Evolutionary conservation across 23 tunicate genomes (phyloP).

Genomic region (Botrylloides violaceus): DNA sequence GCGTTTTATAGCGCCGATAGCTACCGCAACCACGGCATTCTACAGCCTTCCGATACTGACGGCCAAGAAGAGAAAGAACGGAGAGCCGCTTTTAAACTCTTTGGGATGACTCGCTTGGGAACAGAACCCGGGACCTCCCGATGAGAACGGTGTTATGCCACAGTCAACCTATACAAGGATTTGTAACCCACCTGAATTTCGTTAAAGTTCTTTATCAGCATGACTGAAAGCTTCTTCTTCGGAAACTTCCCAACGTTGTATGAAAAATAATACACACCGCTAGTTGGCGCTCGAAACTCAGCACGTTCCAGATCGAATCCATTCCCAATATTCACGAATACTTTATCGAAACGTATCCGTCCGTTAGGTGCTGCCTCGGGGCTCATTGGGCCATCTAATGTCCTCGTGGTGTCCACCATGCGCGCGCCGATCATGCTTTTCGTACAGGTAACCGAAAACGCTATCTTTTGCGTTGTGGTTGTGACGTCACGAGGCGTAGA

Average conservation of each 20-base stretch:
- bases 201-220: conserved; percentile 67
- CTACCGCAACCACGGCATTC: no score
- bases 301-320: conserved; percentile 17
- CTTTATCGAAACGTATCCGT: conserved; percentile 35
- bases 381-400: conserved; percentile 5
- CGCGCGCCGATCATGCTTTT: conserved; percentile 48
- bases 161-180: no score
- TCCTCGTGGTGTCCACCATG: neutral
- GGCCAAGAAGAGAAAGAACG: no score
- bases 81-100: no score
- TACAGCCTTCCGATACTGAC: no score
- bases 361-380: conserved; percentile 28
- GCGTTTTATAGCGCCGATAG: no score
- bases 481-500: neutral
- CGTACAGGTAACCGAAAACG: conserved; percentile 69
- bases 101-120: no score
- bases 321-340: conserved; percentile 42
- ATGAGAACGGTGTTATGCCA: no score
- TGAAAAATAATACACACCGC: conserved; percentile 52
- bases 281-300: conserved; percentile 62
- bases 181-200: conserved; percentile 47
- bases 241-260: conserved; percentile 84
- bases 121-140: no score
- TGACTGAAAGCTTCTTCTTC: conserved; percentile 58
- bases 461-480: conserved; percentile 15